Evolutionary conservation across 2,113 vertebrate genomes (phyloP).

Genomic region (Atractosteus spatula): DNA sequence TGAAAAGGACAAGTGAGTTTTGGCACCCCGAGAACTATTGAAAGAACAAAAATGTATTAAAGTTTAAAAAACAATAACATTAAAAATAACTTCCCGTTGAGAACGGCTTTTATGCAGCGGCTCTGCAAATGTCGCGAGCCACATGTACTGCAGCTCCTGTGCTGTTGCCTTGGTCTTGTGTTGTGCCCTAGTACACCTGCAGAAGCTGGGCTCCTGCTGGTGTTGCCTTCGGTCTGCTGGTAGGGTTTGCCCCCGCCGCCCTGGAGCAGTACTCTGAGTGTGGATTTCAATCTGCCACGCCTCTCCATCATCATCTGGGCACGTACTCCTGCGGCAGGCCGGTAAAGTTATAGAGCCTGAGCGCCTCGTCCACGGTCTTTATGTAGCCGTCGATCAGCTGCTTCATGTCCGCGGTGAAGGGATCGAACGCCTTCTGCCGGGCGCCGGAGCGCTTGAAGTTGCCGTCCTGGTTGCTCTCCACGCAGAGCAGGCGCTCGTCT

Average conservation of each 20-base stretch:
- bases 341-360: constrained; percentile 69
- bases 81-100: background rate
- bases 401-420: constrained; percentile 82
- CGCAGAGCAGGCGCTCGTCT: constrained; percentile 76
- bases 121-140: too few species aligned
- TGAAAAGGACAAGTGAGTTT: background rate
- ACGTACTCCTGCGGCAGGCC: constrained; percentile 77
- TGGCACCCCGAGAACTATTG: too few species aligned
- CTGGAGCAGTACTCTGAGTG: background rate
- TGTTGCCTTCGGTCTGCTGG: background rate
- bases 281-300: background rate
- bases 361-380: constrained; percentile 73
- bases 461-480: constrained; percentile 81
- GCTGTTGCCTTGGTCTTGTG: too few species aligned
- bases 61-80: background rate
- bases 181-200: background rate
- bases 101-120: too few species aligned
- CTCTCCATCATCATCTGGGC: constrained; percentile 70
- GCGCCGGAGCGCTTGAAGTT: constrained; percentile 73
- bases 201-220: too few species aligned
- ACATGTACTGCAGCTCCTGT: too few species aligned
- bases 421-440: constrained; percentile 65
- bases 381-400: constrained; percentile 76
- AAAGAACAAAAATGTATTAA: background rate
- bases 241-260: background rate